A percentile compares a stretch with the other conserved stretches of the same genome.
Conservation (phyloP, 2,113 vertebrate genomes). For the Scolopax mira region DNA sequence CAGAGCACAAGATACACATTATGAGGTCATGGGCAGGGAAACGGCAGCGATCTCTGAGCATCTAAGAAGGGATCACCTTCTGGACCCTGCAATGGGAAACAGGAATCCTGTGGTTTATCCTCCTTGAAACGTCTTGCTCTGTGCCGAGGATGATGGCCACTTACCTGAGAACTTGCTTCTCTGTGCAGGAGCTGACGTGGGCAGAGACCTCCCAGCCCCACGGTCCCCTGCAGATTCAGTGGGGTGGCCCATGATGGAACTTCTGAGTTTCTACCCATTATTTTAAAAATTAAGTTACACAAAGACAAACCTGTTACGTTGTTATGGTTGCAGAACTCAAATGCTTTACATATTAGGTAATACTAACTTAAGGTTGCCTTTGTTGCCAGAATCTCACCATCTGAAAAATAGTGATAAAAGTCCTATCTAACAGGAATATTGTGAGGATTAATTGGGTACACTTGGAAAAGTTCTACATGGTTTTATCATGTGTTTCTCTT, state of each 20-base stretch:
- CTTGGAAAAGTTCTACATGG: neutral
- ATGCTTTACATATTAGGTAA: neutral
- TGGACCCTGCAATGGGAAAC: neutral
- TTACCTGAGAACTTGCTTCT: neutral
- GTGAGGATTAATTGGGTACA: neutral
- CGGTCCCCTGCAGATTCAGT: neutral
- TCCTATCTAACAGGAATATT: neutral
- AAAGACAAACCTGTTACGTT: neutral
- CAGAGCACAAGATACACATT: neutral
- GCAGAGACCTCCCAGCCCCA: neutral
- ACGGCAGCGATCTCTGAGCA: neutral
- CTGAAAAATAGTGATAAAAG: slow-evolving; percentile 41
- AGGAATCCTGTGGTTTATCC: neutral
- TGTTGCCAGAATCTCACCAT: slow-evolving; percentile 32
- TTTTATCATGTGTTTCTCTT: slow-evolving; percentile 19
- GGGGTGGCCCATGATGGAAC: fast-evolving
- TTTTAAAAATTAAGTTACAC: neutral
- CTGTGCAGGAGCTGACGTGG: neutral
- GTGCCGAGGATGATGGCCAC: fast-evolving
- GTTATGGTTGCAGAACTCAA: neutral
- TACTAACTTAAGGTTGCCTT: neutral
- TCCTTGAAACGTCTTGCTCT: neutral
- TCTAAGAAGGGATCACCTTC: neutral
- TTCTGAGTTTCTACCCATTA: neutral
- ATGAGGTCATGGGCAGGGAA: neutral